Evolutionary conservation across 1,140 invertebrate species (phyloP).

Genomic region (Drosophila nannoptera): DNA sequence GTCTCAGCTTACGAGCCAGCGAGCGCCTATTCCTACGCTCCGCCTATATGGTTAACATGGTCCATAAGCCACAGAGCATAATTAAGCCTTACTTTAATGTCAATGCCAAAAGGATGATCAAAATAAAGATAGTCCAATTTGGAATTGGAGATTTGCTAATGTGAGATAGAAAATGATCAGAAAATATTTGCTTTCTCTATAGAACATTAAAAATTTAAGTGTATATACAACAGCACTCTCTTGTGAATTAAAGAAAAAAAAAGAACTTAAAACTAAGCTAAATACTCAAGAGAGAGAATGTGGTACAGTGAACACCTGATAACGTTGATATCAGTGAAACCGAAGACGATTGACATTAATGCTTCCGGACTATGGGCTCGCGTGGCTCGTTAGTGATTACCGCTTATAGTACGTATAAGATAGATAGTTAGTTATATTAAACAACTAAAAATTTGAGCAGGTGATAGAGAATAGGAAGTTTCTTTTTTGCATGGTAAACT

Average conservation of each 20-base stretch:
- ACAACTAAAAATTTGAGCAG: conserved; percentile 24
- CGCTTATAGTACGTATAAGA: conserved; percentile 23
- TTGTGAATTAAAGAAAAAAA: not conserved
- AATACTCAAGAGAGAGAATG: not conserved
- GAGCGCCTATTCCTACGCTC: not conserved
- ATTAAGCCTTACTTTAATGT: conserved; percentile 7
- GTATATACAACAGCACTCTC: not conserved
- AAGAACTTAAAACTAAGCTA: not conserved
- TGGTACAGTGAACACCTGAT: too few species aligned
- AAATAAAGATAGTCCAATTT: not conserved
- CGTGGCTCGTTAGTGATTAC: conserved; percentile 28
- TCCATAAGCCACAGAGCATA: conserved; percentile 1
- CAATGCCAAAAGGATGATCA: conserved; percentile 1
- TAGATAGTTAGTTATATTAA: conserved; percentile 27
- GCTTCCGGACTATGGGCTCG: not conserved
- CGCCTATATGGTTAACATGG: conserved; percentile 1
- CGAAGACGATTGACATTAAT: conserved; percentile 10
- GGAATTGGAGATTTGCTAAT: not conserved
- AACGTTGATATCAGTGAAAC: not conserved
- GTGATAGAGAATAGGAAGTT: conserved; percentile 18
- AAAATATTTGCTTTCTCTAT: too few species aligned
- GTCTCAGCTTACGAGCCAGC: conserved; percentile 27
- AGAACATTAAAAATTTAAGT: too few species aligned
- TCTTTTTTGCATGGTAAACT: conserved; percentile 64
- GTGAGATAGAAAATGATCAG: not conserved